Base-by-base conservation (phyloP, 2,888 invertebrate species). In the Belgica antarctica region DNA sequence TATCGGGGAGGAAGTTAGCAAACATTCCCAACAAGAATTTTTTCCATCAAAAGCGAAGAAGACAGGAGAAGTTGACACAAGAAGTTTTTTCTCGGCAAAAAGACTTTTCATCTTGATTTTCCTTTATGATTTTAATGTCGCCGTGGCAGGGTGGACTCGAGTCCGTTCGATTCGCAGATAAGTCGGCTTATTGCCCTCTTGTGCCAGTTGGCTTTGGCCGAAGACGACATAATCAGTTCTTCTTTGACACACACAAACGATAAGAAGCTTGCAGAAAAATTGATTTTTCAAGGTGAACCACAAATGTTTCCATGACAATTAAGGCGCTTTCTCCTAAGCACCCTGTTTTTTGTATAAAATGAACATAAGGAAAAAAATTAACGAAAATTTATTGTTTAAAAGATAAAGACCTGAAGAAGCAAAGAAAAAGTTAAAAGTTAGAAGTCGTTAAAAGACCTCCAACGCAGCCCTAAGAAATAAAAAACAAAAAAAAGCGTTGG, bases 361-460 rank as follows among this genome's bases (percentile, higher is more conserved):
- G n/a, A 24, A 25, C 59, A 27, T 27, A 59, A 59, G 59, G 12
- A 59, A 22, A 46, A 46, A 59, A 25, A 24, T 25, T 59, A 59
- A 59, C 59, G 59, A 59, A 59, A 59, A 59, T 59, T 59, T 59
- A 59, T 59, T 59, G 59, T 59, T 25, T 59, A 22, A 25, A 59
- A 59, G 59, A 59, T 59, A 59, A 59, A 59, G 22, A 59, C 19
- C 17, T 5, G 34, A 5, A 52, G 25, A 59, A 59, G 19, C 22
- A 59, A 59, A 57, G 24, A 22, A 59, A 59, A 59, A 25, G 7
- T 27, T 22, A 25, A 25, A 59, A 59, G 59, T 59, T 59, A 59
- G 27, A 22, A 59, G 59, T 59, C 59, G 59, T 59, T 59, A 59
- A 59, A 25, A 24, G 25, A 25, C 27, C 59, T 27, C 27, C 59